phyloP scores from a whole-genome alignment of 2,113 vertebrate species.

The Gasterosteus aculeatus region DNA sequence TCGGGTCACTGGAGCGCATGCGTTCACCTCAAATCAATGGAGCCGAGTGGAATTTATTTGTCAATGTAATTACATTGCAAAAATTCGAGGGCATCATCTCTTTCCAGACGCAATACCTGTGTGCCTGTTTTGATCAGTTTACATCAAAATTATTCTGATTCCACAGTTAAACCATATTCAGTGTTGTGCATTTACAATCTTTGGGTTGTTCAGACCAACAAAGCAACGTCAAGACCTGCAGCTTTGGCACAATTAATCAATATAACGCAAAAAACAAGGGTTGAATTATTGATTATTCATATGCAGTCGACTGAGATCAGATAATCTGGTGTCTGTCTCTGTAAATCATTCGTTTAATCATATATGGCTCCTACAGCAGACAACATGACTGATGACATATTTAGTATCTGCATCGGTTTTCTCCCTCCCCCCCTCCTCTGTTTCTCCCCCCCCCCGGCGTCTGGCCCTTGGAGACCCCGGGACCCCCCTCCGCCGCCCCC shows the following conservation, averaged over 20 bases:
- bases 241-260: background rate
- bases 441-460: background rate
- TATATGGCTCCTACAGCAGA: background rate
- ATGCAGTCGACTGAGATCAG: background rate
- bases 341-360: slow-evolving; percentile 11
- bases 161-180: background rate
- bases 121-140: background rate
- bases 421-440: slow-evolving; percentile 1
- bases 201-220: background rate
- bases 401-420: slow-evolving; percentile 1
- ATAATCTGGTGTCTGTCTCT: background rate
- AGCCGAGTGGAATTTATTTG: background rate
- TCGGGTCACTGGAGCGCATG: background rate
- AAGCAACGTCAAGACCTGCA: background rate
- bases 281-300: background rate
- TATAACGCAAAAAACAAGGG: background rate
- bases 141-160: background rate
- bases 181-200: background rate
- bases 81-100: background rate
- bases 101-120: background rate
- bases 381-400: slow-evolving; percentile 28
- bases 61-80: background rate
- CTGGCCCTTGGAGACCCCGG: slow-evolving; percentile 37
- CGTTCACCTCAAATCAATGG: background rate
- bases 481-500: background rate